Evolutionary conservation across 2,797 vertebrate genomes (phyloP).

Genomic region (Hypotaenidia philippensis): DNA sequence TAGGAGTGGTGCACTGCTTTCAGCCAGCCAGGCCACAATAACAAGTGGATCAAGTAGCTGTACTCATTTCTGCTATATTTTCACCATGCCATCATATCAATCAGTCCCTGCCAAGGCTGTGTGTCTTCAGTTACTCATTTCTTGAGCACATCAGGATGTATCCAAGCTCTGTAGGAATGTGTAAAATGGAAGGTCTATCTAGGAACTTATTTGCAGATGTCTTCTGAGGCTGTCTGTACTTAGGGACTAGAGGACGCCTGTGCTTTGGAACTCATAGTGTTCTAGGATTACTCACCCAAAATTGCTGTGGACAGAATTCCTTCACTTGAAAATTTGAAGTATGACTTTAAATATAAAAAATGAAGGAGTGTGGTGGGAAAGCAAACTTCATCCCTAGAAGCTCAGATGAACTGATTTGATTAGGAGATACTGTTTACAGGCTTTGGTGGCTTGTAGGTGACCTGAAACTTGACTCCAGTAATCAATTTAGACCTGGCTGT

Average conservation of each 20-base stretch:
- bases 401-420: not conserved
- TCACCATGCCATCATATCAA: not conserved
- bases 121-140: not conserved
- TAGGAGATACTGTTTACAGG: not conserved
- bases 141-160: not conserved
- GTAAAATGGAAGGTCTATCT: not conserved
- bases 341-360: not conserved
- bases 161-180: not conserved
- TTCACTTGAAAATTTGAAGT: not conserved
- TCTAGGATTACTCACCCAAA: not conserved
- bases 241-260: not conserved
- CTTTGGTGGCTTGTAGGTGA: not conserved
- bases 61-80: not conserved
- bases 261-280: not conserved
- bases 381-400: not conserved
- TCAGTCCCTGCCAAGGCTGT: not conserved
- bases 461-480: not conserved
- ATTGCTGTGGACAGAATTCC: not conserved
- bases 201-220: not conserved
- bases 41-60: not conserved
- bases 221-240: not conserved
- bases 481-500: not conserved
- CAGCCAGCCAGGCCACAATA: fast-evolving
- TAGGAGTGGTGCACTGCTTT: not conserved
- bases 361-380: not conserved